Evolutionary conservation across 1,140 invertebrate species (phyloP), one percentile per base, ranked within the genome.

Genomic region (Belonocnema kinseyi): DNA sequence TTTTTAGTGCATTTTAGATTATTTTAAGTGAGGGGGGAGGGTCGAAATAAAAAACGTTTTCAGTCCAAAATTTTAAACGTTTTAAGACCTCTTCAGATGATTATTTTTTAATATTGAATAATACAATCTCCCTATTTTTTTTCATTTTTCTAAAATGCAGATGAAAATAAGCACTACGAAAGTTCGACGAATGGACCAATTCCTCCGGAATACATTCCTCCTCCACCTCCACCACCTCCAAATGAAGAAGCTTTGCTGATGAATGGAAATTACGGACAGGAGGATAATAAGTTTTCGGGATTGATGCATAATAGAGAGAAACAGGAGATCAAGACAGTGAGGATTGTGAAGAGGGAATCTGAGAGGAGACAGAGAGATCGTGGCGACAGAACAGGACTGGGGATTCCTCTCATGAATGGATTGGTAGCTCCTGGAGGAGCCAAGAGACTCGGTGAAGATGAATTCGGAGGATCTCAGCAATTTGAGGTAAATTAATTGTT

Each of bases 321-420:
- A 80, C 95, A 95, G 88, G 96, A 97, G 90, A 97, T 97, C 33
- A 97, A 97, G 92, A 98, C 97, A 1, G 97, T 98, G 26, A 93
- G 97, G 74, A 98, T 98, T 85, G 97, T 98, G 0, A 98, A 98
- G 91, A 91, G 97, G 33, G 97, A 98, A 87, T 96, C 96, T 26
- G 97, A 98, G 88, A 93, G 96, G 66, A 92, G 96, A 1, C 95
- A 96, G 85, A 92, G 96, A 73, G 96, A 96, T 86, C 92, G 95
- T 54, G 94, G 95, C 79, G 92, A 93, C 75, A 86, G 91, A 77
- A 92, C 87, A 76, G 89, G 91, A 77, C 87, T 92, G 40, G 92
- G 92, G 14, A 92, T 92, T 79, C 92, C 91, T 17, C 73, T 93
- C 66, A 90, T 88, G 16, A 90, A 90, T 77, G 90, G 87, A 11